Base-by-base conservation (phyloP, 2,797 vertebrate species). In the Hoplostethus mediterraneus region DNA sequence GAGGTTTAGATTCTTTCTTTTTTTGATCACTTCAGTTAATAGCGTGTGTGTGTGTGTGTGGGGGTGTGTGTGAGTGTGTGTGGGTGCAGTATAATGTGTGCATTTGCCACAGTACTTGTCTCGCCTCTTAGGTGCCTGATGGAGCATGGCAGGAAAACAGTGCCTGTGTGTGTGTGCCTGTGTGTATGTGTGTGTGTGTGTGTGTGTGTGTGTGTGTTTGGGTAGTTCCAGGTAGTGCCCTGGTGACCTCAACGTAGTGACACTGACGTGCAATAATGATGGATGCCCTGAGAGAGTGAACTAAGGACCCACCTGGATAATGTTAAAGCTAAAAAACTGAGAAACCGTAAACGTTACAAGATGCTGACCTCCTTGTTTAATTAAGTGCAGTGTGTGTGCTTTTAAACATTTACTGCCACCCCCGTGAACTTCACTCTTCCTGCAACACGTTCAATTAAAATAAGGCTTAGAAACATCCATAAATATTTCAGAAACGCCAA, bases 311-410 rank as follows among this genome's bases (percentile, higher is more conserved):
- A 88, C 88, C 89, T 93, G 90, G 87, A 91, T 87, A 90, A 88
- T 83, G 84, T 91, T 91, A 89, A 76, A 86, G 72, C 21, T 64
- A 73, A 79, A 73, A 89, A 85, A 80, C 80, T 84, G 57, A 49
- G 77, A 88, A 90, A 90, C 80, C 63, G 78, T 91, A 92, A 91
- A 89, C 82, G 89, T 89, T 93, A 72, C 87, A 91, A 90, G 85
- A 93, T 89, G 90, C 75, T 88, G 87, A 92, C 85, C 86, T 84
- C 79, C 81, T 86, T 85, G 87, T 92, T 92, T 93, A 90, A 92
- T 93, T 94, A 93, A 91, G 89, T 89, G 89, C 90, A 91, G 80
- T 77, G 14, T 88, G 21, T 88, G 82, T 71, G 76, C 81, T 88
- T 90, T 93, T 88, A 92, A 92, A 92, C 75, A 84, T 89, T 89